Base-by-base conservation (phyloP, 53 echinoderm and acorn worm species). In the Crossaster papposus region DNA sequence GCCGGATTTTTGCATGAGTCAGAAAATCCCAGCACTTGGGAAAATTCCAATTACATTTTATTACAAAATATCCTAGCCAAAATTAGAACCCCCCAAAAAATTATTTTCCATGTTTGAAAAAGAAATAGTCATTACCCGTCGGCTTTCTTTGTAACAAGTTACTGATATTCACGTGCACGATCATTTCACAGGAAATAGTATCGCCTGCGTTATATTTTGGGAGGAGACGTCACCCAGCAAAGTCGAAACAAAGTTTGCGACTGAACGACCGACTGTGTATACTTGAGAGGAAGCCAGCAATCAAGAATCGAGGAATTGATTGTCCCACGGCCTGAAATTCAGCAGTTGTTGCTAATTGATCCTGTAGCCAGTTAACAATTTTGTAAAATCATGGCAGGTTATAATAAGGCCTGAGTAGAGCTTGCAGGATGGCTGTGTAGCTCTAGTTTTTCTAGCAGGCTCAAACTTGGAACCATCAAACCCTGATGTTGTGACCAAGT, bases 221-320 rank as follows among this genome's bases (percentile, higher is more conserved):
- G 51, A 14, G 83, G 50, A 36, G 13, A 29, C 2, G 13, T 37
- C 31, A 44, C 36, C 68, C 68, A 17, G 64, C 52, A 18, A 36
- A 70, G 65, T 29, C 65, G 26, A 65, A 58, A 32, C 24, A 26
- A 24, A 37, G 38, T 28, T 70, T 29, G 30, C 50, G 29, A 26
- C 36, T 36, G 36, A 44, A 37, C 54, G 36, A 44, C 70, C 54
- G 68, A 65, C 29, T 44, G 26, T 65, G 36, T 80, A 33, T 64
- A 70, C 31, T 30, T 51, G 53, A 70, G 71, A 85, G 85, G 85
- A 85, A 85, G 73, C 85, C 12, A 24, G 85, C 73, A 85, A 85
- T 85, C 33, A 85, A 22, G 73, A 72, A 33, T 17, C 9, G 22
- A 23, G 80, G 29, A 15, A 34, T 50, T 23, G 22, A 32, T 26